Evolutionary conservation across 2,797 vertebrate species (phyloP), one percentile per base, ranked within the genome.

Genomic region (Arctocebus calabarensis): DNA sequence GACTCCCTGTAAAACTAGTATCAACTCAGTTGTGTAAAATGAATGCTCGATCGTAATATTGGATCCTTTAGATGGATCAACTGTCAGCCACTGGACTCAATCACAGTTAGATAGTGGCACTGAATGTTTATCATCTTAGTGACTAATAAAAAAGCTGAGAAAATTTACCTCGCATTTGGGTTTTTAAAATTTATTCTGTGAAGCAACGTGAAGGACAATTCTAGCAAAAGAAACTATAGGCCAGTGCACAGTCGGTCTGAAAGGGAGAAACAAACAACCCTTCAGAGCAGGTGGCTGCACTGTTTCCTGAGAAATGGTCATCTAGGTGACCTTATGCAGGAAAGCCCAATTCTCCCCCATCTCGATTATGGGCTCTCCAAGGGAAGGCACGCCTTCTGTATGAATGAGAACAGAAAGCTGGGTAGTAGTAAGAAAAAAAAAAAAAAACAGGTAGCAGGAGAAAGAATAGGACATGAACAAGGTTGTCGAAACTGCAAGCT

Each of bases 281-380:
- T 14, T 3, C 4, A 2, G 12, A 52, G 5, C 5, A 2, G 48
- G 2, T 0, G 2, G 29, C 16, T 34, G 1, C 5, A 22, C 12
- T 12, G 4, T n/a, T 17, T 87, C 66, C 45, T 4, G 52, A 62
- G 59, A 32, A 71, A 32, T 5, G 52, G 43, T 2, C 0, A 0
- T 1, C 0, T 2, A 12, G 66, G 32, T 2, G 11, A 17, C 7
- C 19, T 3, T 9, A 16, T 23, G 5, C 11, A 32, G 11, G 52
- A 57, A 78, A 70, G 55, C 29, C 20, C 0, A 1, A 16, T 40
- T 37, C 6, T 55, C 64, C 59, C 45, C 57, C 48, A 2, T 43
- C 23, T 62, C 32, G 17, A 64, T 43, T 34, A 12, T 0, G n/a
- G 27, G 34, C 16, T 25, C 45, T 52, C n/a, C 59, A 22, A 20